Evolutionary conservation across 2,888 invertebrate genomes (phyloP).

Genomic region (Plebejus melissa): DNA sequence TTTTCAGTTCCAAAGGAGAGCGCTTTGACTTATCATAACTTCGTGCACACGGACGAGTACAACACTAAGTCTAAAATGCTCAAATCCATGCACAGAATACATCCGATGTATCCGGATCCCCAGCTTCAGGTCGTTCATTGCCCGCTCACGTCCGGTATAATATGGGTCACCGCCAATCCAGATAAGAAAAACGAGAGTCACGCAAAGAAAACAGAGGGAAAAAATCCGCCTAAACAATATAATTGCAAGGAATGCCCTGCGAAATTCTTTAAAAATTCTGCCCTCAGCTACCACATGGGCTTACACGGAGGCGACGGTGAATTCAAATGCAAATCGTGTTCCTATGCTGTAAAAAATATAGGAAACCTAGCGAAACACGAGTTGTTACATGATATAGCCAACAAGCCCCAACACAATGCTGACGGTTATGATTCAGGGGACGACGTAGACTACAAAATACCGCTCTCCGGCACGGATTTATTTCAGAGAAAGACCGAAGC

Average conservation of each 20-base stretch:
- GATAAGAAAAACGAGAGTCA: conserved; percentile 46
- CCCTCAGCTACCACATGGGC: conserved; percentile 84
- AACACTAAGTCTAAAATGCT: conserved; percentile 86
- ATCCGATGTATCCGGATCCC: conserved; percentile 82
- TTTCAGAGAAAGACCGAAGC: conserved; percentile 82
- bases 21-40: conserved; percentile 83
- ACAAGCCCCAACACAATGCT: conserved; percentile 48
- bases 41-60: conserved; percentile 88
- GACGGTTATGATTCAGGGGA: conserved; percentile 72
- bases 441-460: conserved; percentile 73
- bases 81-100: conserved; percentile 81
- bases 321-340: conserved; percentile 85
- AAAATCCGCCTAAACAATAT: conserved; percentile 63
- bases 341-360: conserved; percentile 83
- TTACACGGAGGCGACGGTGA: conserved; percentile 82
- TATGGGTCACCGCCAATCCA: conserved; percentile 68
- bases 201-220: conserved; percentile 52
- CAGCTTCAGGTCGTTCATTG: conserved; percentile 67
- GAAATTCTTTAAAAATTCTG: conserved; percentile 85
- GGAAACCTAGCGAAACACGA: conserved; percentile 84
- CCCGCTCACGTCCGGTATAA: conserved; percentile 51
- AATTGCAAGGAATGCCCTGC: conserved; percentile 84
- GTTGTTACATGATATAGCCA: conserved; percentile 69
- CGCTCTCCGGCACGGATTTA: conserved; percentile 82
- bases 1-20: conserved; percentile 86